Conservation (phyloP, 2,888 invertebrate genomes). For the Acrobasis suavella region DNA sequence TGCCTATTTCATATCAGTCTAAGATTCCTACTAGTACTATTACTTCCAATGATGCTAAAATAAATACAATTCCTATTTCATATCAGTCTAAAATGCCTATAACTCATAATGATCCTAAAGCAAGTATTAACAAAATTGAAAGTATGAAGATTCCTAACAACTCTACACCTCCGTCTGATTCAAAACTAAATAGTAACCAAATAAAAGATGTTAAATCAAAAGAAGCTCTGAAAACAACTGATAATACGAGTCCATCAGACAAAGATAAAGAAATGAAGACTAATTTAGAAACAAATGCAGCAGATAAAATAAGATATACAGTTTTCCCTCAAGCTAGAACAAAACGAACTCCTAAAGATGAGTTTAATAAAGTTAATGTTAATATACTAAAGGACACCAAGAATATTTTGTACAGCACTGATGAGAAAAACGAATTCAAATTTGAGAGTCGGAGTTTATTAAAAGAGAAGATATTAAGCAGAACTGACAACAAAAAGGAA, state of each 20-base stretch:
- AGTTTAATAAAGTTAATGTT: slow-evolving; percentile 30
- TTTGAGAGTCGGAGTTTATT: slow-evolving; percentile 14
- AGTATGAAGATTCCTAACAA: slow-evolving; percentile 9
- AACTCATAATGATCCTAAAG: slow-evolving; percentile 19
- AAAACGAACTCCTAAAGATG: slow-evolving; percentile 54
- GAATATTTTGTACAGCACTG: slow-evolving; percentile 23
- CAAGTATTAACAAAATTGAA: slow-evolving; percentile 3
- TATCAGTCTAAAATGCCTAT: no score
- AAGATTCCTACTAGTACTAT: no score
- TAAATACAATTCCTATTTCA: no score
- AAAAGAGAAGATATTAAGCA: slow-evolving; percentile 24
- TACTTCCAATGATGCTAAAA: slow-evolving; percentile 20
- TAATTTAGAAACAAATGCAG: slow-evolving; percentile 28
- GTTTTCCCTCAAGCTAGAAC: slow-evolving; percentile 71
- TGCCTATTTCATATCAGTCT: no score
- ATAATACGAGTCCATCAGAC: slow-evolving; percentile 18
- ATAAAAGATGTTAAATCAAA: slow-evolving; percentile 29
- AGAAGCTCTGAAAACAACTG: slow-evolving; percentile 25
- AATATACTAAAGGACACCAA: slow-evolving; percentile 26
- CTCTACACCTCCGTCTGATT: slow-evolving; percentile 35
- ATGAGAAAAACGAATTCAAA: slow-evolving; percentile 22
- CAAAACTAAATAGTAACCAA: slow-evolving; percentile 4
- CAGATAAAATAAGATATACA: slow-evolving; percentile 69
- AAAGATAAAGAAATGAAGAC: slow-evolving; percentile 30
- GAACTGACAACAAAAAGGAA: slow-evolving; percentile 25